phyloP scores from a whole-genome alignment of 1,140 invertebrate species.

The Cyclargus thomasi region DNA sequence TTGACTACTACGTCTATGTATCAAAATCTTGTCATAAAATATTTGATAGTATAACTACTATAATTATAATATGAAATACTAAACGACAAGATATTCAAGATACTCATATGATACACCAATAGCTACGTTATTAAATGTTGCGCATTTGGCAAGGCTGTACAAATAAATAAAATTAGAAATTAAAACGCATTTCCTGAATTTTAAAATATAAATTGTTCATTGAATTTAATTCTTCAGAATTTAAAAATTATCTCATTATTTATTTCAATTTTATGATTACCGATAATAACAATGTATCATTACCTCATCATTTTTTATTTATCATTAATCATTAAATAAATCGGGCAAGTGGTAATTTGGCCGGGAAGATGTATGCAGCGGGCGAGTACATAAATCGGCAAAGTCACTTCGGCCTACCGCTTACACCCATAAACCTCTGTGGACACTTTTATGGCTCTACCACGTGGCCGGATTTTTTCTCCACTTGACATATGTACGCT shows the following conservation, averaged over 20 bases:
- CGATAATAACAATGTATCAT: too few species aligned
- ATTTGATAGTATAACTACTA: too few species aligned
- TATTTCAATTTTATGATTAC: too few species aligned
- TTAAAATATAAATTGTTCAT: not conserved
- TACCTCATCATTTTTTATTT: constrained; percentile 28
- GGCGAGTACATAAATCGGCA: constrained; percentile 60
- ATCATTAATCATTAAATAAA: constrained; percentile 64
- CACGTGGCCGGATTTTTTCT: constrained; percentile 72
- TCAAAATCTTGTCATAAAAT: too few species aligned
- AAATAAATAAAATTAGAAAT: constrained; percentile 5
- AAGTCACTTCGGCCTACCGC: constrained; percentile 68
- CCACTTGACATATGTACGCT: constrained; percentile 64
- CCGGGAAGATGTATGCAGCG: constrained; percentile 70
- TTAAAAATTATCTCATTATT: too few species aligned
- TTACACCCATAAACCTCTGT: constrained; percentile 67
- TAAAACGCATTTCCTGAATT: constrained; percentile 36
- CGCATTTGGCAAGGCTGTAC: not conserved
- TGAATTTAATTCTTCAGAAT: constrained; percentile 51
- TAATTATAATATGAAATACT: too few species aligned
- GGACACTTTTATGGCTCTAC: constrained; percentile 71
- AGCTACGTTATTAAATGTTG: not conserved
- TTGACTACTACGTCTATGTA: too few species aligned
- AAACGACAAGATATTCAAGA: not conserved
- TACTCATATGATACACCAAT: not conserved
- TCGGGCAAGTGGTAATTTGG: constrained; percentile 71